Conservation (phyloP, 2,113 vertebrate species). For the Sylvietta virens region DNA sequence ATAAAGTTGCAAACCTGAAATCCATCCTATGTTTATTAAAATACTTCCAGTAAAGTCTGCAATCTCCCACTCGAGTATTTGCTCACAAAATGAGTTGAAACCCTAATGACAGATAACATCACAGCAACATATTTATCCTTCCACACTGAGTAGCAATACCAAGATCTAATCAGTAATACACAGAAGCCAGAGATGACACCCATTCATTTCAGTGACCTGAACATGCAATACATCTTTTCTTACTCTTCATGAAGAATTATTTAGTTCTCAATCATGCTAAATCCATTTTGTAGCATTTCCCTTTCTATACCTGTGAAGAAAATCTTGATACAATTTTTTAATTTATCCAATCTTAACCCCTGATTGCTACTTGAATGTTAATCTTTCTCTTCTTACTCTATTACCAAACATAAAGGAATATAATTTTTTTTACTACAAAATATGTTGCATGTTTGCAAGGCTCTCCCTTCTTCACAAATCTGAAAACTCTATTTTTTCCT, state of each 20-base stretch:
- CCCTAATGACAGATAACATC: not conserved
- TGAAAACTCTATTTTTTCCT: not conserved
- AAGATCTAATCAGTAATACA: not conserved
- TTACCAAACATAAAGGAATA: not conserved
- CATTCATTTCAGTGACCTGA: not conserved
- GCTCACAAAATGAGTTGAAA: not conserved
- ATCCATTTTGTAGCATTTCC: not conserved
- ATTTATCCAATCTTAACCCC: not conserved
- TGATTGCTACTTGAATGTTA: not conserved
- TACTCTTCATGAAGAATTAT: not conserved
- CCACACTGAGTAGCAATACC: not conserved
- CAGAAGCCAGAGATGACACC: not conserved
- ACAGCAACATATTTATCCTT: not conserved
- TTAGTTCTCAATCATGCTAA: not conserved
- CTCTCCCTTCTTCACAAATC: not conserved
- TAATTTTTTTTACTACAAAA: not conserved
- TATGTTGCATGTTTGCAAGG: not conserved
- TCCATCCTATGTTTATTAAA: not conserved
- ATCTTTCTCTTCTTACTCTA: not conserved
- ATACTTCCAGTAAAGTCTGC: not conserved
- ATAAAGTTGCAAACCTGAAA: not conserved
- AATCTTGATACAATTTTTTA: not conserved
- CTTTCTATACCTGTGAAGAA: not conserved
- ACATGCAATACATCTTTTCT: not conserved
- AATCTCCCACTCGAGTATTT: not conserved